Conservation (phyloP, 2,797 vertebrate species). For the Sphaeramia orbicularis region DNA sequence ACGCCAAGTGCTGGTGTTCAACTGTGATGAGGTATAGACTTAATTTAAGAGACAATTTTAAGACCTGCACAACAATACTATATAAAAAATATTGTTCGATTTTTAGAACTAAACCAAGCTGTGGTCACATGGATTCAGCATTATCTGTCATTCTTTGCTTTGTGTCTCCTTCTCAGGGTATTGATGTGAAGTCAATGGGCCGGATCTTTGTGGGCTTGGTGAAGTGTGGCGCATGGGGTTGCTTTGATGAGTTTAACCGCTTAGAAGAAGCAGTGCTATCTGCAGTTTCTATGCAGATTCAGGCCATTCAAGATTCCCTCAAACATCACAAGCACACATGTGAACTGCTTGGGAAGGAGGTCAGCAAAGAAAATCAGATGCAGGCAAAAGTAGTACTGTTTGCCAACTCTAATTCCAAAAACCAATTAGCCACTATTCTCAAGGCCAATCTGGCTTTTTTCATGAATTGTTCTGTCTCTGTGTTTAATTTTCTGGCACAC, state of each 20-base stretch:
- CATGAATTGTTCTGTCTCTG: not conserved
- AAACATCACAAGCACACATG: slow-evolving; percentile 91
- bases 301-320: slow-evolving; percentile 96
- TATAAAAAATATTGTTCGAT: not conserved
- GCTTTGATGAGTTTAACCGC: slow-evolving; percentile 98
- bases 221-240: slow-evolving; percentile 98
- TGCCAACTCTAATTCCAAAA: slow-evolving; percentile 10
- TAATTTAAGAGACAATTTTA: not conserved
- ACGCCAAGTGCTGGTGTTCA: slow-evolving; percentile 98
- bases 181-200: slow-evolving; percentile 98
- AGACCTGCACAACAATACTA: not conserved
- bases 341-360: slow-evolving; percentile 94
- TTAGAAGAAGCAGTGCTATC: slow-evolving; percentile 96
- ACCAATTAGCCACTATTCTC: not conserved
- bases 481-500: slow-evolving; percentile 2
- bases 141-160: slow-evolving; percentile 2
- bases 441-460: not conserved
- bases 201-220: slow-evolving; percentile 98
- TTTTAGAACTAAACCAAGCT: not conserved
- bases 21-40: slow-evolving; percentile 95
- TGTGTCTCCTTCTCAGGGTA: slow-evolving; percentile 86
- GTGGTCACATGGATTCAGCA: too few species aligned
- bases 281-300: slow-evolving; percentile 99
- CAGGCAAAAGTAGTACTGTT: slow-evolving; percentile 5
- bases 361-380: slow-evolving; percentile 63